Conservation (phyloP, 2,888 invertebrate species). For the Mythimna loreyi region DNA sequence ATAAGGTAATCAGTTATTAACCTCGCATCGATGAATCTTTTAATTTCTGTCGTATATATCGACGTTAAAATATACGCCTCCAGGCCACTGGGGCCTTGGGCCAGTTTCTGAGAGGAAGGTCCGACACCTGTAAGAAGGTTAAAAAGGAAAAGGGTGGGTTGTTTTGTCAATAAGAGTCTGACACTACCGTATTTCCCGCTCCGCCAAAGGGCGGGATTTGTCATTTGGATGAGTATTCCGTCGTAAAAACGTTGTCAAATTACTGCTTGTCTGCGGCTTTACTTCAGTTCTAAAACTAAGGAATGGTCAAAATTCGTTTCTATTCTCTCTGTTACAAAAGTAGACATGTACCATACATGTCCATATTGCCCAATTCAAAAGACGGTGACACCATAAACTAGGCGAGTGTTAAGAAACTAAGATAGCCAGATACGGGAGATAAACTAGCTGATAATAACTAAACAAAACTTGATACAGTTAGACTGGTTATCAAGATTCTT, state of each 20-base stretch:
- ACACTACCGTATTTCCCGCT: too few relatives aligned
- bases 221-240: too few relatives aligned
- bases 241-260: neutral
- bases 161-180: too few relatives aligned
- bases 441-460: constrained; percentile 65
- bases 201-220: too few relatives aligned
- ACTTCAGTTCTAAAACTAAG: constrained; percentile 1
- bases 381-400: constrained; percentile 67
- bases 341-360: constrained; percentile 66
- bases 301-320: constrained; percentile 37
- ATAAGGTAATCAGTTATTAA: too few relatives aligned
- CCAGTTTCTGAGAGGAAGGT: too few relatives aligned
- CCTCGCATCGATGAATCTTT: too few relatives aligned
- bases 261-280: neutral
- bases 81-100: too few relatives aligned
- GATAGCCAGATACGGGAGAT: constrained; percentile 77
- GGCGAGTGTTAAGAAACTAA: constrained; percentile 73
- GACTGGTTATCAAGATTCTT: constrained; percentile 31
- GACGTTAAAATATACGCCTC: too few relatives aligned
- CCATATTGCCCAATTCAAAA: constrained; percentile 80
- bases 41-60: too few relatives aligned
- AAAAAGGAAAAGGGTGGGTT: too few relatives aligned
- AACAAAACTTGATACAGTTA: constrained; percentile 54
- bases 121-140: too few relatives aligned
- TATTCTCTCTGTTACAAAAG: constrained; percentile 57